Percentiles rank a stretch among this genome's conserved stretches.
phyloP scores from a whole-genome alignment of 2,888 invertebrate genomes.

The Tortrix viridana region DNA sequence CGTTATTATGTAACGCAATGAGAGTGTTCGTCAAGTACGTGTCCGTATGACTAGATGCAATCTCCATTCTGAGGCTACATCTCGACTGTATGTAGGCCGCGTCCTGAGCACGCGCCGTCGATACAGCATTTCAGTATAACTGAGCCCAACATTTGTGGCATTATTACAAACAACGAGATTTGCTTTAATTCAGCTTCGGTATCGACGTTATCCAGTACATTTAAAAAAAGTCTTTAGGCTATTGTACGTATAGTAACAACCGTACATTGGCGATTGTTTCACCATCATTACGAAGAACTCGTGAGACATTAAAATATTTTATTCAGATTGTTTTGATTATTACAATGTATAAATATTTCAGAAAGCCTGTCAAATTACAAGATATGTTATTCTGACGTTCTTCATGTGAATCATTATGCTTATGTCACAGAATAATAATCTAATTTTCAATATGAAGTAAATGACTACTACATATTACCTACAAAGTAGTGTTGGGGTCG shows the following conservation, averaged over 20 bases:
- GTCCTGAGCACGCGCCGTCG: conserved; percentile 67
- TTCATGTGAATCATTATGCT: too few species aligned
- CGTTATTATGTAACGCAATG: conserved; percentile 83
- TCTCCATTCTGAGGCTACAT: conserved; percentile 66
- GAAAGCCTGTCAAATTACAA: too few species aligned
- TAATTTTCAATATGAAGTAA: too few species aligned
- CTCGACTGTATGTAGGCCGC: conserved; percentile 68
- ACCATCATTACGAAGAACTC: too few species aligned
- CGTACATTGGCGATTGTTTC: too few species aligned
- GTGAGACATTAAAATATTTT: too few species aligned
- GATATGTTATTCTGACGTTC: too few species aligned
- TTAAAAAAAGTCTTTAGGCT: neutral
- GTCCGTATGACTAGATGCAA: conserved; percentile 78
- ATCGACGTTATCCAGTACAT: neutral
- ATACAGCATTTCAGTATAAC: conserved; percentile 61
- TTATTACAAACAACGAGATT: neutral
- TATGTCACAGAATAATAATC: too few species aligned
- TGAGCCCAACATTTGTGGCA: neutral
- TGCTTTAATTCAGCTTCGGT: conserved; percentile 26
- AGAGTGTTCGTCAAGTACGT: conserved; percentile 68
- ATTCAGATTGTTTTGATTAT: too few species aligned
- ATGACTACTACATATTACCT: too few species aligned
- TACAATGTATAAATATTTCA: too few species aligned
- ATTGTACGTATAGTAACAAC: too few species aligned
- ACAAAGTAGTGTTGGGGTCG: conserved; percentile 18